Evolutionary conservation across 2,888 invertebrate genomes (phyloP), one percentile per base, ranked within the genome.

Genomic region (Acholoe squamosa): DNA sequence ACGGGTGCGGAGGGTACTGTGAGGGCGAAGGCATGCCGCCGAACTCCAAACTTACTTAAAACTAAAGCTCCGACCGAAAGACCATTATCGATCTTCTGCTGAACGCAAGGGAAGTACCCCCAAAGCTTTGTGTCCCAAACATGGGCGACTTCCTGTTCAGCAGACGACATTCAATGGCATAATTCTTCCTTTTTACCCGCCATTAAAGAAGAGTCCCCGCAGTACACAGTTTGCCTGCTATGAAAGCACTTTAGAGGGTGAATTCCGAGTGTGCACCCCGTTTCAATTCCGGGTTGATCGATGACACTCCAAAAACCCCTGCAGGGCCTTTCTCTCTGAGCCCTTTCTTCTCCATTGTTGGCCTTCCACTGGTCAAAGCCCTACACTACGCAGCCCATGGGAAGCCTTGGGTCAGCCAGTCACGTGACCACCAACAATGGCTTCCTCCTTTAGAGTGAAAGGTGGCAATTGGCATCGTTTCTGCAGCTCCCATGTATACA

Each of bases 381-480:
- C 33, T 12, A 22, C 80, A 80, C 34, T 80, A 80, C 33, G 33
- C 80, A 80, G 80, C 80, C 80, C 33, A 80, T 31, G 43, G 71
- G 33, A 14, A 43, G n/a, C 80, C 5, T 34, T 19, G n/a, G 43
- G 80, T 80, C 80, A 76, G 31, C 31, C 25, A 31, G 76, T 76
- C 76, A 76, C 76, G 76, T 76, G 76, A 80, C 80, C 80, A 19
- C 43, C 80, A 80, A 80, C 43, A 80, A 80, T 43, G 71, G 71
- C 71, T 28, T 28, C 28, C 3, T 10, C 43, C 43, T 71, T 14
- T 25, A 25, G 28, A 25, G 25, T 71, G 3, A 5, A 16, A 16
- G 71, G 31, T 71, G 14, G 28, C 5, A 25, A 71, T 71, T 71
- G 31, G 71, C 71, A 71, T 71, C 31, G 71, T 71, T 71, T 71